These are phyloP conservation scores for Caenorhabditis macrosperma DNA, from an alignment of 2,888 invertebrate genomes.

Conservation along the genomic window DNA sequence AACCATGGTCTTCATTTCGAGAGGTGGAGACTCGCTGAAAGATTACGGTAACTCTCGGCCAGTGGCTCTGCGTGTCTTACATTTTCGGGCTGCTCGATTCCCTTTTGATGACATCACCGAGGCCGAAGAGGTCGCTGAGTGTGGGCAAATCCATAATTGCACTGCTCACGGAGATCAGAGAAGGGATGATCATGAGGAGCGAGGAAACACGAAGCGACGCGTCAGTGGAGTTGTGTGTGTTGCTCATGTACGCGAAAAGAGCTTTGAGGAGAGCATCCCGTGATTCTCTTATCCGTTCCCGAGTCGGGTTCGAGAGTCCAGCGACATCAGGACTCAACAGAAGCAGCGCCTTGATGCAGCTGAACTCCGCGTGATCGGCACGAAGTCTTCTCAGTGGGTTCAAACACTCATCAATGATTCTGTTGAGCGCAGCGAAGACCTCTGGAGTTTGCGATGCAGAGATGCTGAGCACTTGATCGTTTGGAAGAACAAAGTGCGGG, in stretches of 20 bases:
- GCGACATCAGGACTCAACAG: conserved; percentile 73
- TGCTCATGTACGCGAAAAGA: conserved; percentile 71
- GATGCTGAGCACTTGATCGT: conserved; percentile 73
- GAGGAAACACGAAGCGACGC: conserved; percentile 76
- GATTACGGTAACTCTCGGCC: conserved; percentile 12
- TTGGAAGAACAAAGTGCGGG: conserved; percentile 75
- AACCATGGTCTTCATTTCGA: conserved; percentile 26
- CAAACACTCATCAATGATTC: conserved; percentile 76
- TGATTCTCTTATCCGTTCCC: conserved; percentile 72
- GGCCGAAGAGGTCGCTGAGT: conserved; percentile 71
- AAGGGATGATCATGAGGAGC: conserved; percentile 76
- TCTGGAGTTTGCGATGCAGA: conserved; percentile 57
- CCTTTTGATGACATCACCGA: conserved; percentile 64
- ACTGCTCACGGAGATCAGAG: conserved; percentile 69
- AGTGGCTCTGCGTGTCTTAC: conserved; percentile 33
- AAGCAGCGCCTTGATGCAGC: conserved; percentile 76
- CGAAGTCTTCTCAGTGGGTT: conserved; percentile 74
- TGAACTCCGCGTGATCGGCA: conserved; percentile 74
- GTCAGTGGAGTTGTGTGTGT: conserved; percentile 66
- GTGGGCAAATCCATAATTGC: conserved; percentile 60
- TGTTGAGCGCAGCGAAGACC: conserved; percentile 53
- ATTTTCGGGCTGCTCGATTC: conserved; percentile 45
- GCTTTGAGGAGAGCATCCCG: conserved; percentile 75
- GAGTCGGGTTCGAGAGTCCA: conserved; percentile 66
- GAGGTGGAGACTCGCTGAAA: conserved; percentile 56